A percentile compares a stretch with the other conserved stretches of the same genome.
Conservation (phyloP, 1,140 invertebrate genomes). For the Tigriopus japonicus region DNA sequence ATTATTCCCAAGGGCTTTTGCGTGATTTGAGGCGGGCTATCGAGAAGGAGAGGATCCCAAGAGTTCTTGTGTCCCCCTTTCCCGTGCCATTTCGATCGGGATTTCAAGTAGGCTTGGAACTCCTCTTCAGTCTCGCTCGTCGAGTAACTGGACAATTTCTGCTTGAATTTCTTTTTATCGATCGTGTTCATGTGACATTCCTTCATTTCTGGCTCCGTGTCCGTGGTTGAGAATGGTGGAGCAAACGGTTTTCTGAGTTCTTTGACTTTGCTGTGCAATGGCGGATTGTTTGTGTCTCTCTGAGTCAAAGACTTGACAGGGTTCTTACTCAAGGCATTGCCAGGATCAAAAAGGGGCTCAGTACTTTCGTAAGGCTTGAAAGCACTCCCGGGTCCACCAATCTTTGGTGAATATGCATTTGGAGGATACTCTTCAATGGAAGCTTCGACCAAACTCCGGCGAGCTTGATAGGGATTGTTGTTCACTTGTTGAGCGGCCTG, state of each 20-base stretch:
- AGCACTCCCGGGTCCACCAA: slow-evolving; percentile 12
- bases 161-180: neutral
- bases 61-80: slow-evolving; percentile 7
- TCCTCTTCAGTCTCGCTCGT: slow-evolving; percentile 14
- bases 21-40: slow-evolving; percentile 11
- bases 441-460: too few relatives aligned
- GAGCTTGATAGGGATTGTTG: too few relatives aligned
- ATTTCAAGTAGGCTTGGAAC: slow-evolving; percentile 7
- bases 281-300: neutral
- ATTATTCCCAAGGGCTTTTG: slow-evolving; percentile 12
- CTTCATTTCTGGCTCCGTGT: slow-evolving; percentile 15
- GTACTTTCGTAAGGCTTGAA: slow-evolving; percentile 12
- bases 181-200: slow-evolving; percentile 6
- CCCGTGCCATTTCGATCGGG: slow-evolving; percentile 9
- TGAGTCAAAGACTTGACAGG: too few relatives aligned
- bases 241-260: neutral
- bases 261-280: neutral
- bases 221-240: slow-evolving; percentile 10
- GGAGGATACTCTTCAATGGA: too few relatives aligned
- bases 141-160: neutral
- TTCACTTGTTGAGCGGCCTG: too few relatives aligned
- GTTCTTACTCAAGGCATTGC: neutral
- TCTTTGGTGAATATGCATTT: neutral
- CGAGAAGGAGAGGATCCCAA: slow-evolving; percentile 9
- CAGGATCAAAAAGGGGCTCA: slow-evolving; percentile 6